Evolutionary conservation across 2,888 invertebrate genomes (phyloP), one percentile per base, ranked within the genome.

Genomic region (Hirtodrosophila histrioides): DNA sequence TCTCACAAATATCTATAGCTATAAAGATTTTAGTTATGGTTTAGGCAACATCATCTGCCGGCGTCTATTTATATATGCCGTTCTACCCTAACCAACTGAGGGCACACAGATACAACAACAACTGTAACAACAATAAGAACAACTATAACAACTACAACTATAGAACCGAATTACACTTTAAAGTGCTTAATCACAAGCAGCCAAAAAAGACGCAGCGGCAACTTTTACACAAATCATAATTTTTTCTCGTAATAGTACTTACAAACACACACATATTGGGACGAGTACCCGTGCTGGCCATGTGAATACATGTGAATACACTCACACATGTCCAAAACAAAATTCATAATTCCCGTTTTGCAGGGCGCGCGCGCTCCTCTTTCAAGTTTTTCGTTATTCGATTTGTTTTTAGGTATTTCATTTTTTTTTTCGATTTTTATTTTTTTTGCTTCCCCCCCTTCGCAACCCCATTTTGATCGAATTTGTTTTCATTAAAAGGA

Each of bases 21-120:
- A 85, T 82, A 86, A 82, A 86, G 83, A 78, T 75, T 78, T 84
- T 87, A 88, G 88, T 88, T 88, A 89, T 88, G 84, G 88, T 89
- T 88, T 89, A 86, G 77, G 78, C 74, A 69, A 58, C 73, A 70
- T 65, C 65, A 57, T 73, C 69, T 55, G 72, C 54, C 60, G 29
- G 68, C 66, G 61, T 72, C 84, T 88, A 88, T 88, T 86, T 88
- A 80, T 88, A 80, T 89, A 89, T 44, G 54, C 36, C 2, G 11
- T 24, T 43, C 11, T 43, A 49, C 24, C 44, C 56, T 24, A 17
- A 17, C 9, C 39, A 27, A 50, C 12, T 23, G 44, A 44, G 44
- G 44, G 44, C 44, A 44, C 44, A 44, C 10, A 44, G 77, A 70
- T 75, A 71, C 68, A 65, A 65, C 55, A 67, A 58, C 40, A 57